phyloP scores from a whole-genome alignment of 1,140 invertebrate genomes.

The Heliconius eleuchia region DNA sequence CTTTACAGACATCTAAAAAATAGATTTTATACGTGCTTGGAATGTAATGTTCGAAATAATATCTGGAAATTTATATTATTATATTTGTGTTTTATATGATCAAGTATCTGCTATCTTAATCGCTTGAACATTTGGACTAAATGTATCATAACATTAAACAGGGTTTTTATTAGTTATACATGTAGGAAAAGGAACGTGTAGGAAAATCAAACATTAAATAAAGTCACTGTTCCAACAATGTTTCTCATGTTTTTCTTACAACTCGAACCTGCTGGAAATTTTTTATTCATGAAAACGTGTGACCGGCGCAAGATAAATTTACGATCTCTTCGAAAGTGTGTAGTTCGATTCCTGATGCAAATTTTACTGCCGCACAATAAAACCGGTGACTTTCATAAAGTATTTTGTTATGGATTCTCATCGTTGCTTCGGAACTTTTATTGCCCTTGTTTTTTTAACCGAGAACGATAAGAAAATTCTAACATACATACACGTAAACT shows the following conservation, averaged over 20 bases:
- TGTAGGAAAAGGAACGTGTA: neutral
- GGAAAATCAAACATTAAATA: slow-evolving; percentile 26
- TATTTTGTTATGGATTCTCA: slow-evolving; percentile 30
- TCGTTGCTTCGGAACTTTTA: slow-evolving; percentile 17
- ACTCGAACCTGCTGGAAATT: slow-evolving; percentile 14
- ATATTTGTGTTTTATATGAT: neutral
- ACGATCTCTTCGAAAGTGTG: slow-evolving; percentile 34
- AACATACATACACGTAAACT: neutral
- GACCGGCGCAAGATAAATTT: slow-evolving; percentile 31
- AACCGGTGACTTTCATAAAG: slow-evolving; percentile 32
- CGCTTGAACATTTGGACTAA: neutral
- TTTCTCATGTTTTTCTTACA: slow-evolving; percentile 30
- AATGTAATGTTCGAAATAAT: neutral
- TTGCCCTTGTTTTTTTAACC: slow-evolving; percentile 13
- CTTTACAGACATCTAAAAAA: slow-evolving; percentile 1
- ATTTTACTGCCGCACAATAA: slow-evolving; percentile 38
- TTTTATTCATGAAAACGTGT: slow-evolving; percentile 40
- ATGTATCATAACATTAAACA: neutral
- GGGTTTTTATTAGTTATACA: neutral
- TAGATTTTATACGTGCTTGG: slow-evolving; percentile 10
- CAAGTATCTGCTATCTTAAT: neutral
- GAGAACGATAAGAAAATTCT: slow-evolving; percentile 8
- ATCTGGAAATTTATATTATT: slow-evolving; percentile 9
- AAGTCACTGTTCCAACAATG: slow-evolving; percentile 25
- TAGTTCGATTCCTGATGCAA: slow-evolving; percentile 37